Base-by-base conservation (phyloP, 1,140 invertebrate genomes). In the Diuraphis noxia region DNA sequence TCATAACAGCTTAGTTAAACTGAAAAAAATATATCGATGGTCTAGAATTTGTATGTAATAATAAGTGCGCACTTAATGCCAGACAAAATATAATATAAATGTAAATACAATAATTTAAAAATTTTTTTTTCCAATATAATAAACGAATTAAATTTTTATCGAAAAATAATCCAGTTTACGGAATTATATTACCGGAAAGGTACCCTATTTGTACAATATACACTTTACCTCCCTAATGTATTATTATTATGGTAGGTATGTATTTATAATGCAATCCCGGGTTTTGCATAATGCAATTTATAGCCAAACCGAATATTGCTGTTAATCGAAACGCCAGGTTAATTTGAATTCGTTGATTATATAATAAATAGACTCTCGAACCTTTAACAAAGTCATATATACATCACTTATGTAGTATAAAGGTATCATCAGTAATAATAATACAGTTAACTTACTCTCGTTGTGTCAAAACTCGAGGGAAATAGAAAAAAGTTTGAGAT, bases 281-380 rank as follows among this genome's bases (percentile, higher is more conserved):
- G 63, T 79, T 72, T 89, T 89, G 88, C 63, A 79, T 72, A 89
- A 77, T 77, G 40, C 36, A 89, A 89, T 89, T 86, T 89, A 89
- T 77, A 79, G 38, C 56, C 63, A 40, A 88, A 52, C 17, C 49
- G 21, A 63, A 17, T 34, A 40, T 88, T 52, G 34, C 52, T 17
- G 52, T 63, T 88, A 88, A 88, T 88, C 36, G 86, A 88, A 38
- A 88, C 36, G 34, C 52, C 23, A 34, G 36, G 87, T 88, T 88
- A 88, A 88, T 88, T 88, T 88, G 38, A 72, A 88, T 88, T 88
- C 52, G 13, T 25, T 25, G 38, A 49, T 49, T 49, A 49, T 86
- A 72, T 72, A 82, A 8, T 46, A 46, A 46, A 56, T 56, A 82
- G 19, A 79, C 77, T 82, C 2, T 5, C 30, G 25, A 82, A 40